A percentile compares a stretch with the other conserved stretches of the same genome.
Evolutionary conservation across 2,113 vertebrate species (phyloP).

Genomic region (Procapra przewalskii): DNA sequence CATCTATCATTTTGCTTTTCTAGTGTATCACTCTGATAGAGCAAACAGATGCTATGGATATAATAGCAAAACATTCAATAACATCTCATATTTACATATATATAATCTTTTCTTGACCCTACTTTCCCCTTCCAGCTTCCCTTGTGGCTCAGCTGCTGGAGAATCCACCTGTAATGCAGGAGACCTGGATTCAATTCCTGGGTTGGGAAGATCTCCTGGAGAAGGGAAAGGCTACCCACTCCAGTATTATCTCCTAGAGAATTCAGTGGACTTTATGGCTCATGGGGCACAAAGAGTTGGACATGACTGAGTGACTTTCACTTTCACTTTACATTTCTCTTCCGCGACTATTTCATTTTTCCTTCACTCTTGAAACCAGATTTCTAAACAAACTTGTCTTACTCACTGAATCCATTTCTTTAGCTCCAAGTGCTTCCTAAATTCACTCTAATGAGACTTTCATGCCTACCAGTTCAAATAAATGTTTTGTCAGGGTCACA

Average conservation of each 20-base stretch:
- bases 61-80: neutral
- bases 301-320: rapidly evolving
- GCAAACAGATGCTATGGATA: neutral
- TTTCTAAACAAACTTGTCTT: neutral
- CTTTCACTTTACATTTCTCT: neutral
- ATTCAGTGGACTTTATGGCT: neutral
- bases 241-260: neutral
- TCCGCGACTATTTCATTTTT: neutral
- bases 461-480: neutral
- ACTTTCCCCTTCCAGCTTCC: neutral
- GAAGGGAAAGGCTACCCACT: neutral
- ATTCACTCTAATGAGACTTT: neutral
- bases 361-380: neutral
- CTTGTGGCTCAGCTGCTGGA: neutral
- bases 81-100: neutral
- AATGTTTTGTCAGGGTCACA: neutral
- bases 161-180: neutral
- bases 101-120: neutral
- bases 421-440: neutral
- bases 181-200: neutral
- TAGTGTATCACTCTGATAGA: neutral
- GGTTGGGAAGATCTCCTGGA: neutral
- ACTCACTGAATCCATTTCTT: neutral
- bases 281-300: neutral
- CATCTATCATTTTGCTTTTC: neutral